Evolutionary conservation across 2,797 vertebrate species (phyloP).

Genomic region (Acanthurus lineatus): DNA sequence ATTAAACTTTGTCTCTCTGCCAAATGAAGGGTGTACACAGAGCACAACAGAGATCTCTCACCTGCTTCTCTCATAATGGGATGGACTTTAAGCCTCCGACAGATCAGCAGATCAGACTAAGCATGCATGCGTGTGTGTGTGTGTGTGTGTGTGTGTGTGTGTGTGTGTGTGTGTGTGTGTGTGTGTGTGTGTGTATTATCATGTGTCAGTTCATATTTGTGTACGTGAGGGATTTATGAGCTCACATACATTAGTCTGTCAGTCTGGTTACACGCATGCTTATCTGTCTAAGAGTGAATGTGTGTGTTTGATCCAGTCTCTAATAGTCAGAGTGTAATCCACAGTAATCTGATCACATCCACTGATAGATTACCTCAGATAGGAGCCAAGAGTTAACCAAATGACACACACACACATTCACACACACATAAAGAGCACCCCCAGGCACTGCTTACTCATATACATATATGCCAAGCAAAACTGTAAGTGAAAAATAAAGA

Average conservation of each 20-base stretch:
- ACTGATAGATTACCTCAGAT: conserved; percentile 69
- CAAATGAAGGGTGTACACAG: conserved; percentile 16
- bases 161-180: too few species aligned
- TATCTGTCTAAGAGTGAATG: conserved; percentile 1
- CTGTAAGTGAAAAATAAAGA: neutral
- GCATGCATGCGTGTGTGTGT: too few species aligned
- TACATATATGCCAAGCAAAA: too few species aligned
- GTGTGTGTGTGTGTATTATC: conserved; percentile 4
- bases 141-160: too few species aligned
- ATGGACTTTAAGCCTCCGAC: conserved; percentile 51
- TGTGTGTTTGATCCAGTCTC: conserved; percentile 32
- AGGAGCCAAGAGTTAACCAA: conserved; percentile 36
- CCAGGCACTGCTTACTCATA: too few species aligned
- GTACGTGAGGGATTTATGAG: conserved; percentile 24
- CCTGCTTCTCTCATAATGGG: conserved; percentile 57
- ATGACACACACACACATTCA: neutral
- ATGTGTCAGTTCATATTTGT: conserved; percentile 57
- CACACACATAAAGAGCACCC: too few species aligned
- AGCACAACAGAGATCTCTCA: conserved; percentile 31
- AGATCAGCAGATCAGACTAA: conserved; percentile 28
- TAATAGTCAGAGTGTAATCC: conserved; percentile 71
- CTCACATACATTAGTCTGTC: conserved; percentile 49
- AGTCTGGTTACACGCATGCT: conserved; percentile 27
- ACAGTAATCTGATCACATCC: conserved; percentile 77
- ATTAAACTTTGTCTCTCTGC: conserved; percentile 3